Evolutionary conservation across 2,797 vertebrate species (phyloP).

Genomic region (Falco naumanni): DNA sequence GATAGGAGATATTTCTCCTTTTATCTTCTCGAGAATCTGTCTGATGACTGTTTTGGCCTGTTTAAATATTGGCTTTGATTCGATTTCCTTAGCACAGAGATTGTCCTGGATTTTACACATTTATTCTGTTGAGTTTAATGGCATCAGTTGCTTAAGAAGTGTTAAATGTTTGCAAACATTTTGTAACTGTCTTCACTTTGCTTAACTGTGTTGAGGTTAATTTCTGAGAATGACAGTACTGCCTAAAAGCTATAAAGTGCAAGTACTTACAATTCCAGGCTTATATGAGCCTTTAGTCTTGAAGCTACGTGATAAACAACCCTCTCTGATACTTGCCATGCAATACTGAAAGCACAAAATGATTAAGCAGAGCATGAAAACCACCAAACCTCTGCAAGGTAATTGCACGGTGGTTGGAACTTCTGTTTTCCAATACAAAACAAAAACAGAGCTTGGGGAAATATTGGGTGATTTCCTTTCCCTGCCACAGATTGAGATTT

Average conservation of each 20-base stretch:
- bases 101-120: neutral
- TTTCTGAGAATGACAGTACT: neutral
- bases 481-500: neutral
- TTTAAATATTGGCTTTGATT: neutral
- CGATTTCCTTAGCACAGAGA: neutral
- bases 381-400: neutral
- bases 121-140: neutral
- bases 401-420: neutral
- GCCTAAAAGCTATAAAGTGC: neutral
- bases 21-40: constrained; percentile 31
- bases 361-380: neutral
- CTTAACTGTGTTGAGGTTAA: neutral
- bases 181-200: neutral
- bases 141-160: neutral
- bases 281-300: neutral
- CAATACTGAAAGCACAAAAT: neutral
- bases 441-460: neutral
- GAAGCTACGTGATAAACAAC: neutral
- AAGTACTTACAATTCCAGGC: neutral
- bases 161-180: neutral
- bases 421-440: neutral
- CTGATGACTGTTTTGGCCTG: neutral
- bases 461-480: neutral
- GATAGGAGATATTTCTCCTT: constrained; percentile 37
- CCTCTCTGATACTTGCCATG: neutral